phyloP scores from a whole-genome alignment of 1,140 invertebrate genomes.

The Zaprionus lachaisei region DNA sequence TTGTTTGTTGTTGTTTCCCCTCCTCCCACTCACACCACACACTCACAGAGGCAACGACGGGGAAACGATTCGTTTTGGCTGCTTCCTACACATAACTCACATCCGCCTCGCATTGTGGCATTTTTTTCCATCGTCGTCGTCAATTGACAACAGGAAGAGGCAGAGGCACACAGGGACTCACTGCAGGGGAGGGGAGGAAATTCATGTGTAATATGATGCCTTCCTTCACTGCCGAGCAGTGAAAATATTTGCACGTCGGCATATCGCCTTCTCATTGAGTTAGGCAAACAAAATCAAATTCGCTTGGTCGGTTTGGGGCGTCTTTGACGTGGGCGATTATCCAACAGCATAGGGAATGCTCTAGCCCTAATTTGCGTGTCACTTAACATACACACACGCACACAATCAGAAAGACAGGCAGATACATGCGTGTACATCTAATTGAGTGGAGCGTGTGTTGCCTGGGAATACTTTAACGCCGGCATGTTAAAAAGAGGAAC shows the following conservation, averaged over 20 bases:
- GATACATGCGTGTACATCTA: constrained; percentile 25
- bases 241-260: constrained; percentile 45
- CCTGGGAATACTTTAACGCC: constrained; percentile 14
- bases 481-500: constrained; percentile 5
- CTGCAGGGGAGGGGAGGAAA: neutral
- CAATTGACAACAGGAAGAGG: constrained; percentile 27
- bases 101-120: constrained; percentile 61
- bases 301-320: constrained; percentile 2
- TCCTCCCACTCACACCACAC: constrained; percentile 1
- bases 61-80: constrained; percentile 56
- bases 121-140: constrained; percentile 15
- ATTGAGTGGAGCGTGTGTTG: constrained; percentile 28
- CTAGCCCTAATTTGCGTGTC: constrained; percentile 44
- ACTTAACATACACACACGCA: constrained; percentile 34
- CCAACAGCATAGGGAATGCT: neutral
- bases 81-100: constrained; percentile 63
- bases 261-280: constrained; percentile 54
- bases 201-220: constrained; percentile 49
- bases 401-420: neutral
- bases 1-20: constrained; percentile 45
- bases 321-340: constrained; percentile 21
- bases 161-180: neutral
- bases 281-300: constrained; percentile 56
- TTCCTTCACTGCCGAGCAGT: constrained; percentile 14
- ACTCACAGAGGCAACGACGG: neutral